A percentile compares a stretch with the other conserved stretches of the same genome.
phyloP scores from a whole-genome alignment of 1,140 invertebrate genomes.

The silkworm (Bombyx mori) region DNA sequence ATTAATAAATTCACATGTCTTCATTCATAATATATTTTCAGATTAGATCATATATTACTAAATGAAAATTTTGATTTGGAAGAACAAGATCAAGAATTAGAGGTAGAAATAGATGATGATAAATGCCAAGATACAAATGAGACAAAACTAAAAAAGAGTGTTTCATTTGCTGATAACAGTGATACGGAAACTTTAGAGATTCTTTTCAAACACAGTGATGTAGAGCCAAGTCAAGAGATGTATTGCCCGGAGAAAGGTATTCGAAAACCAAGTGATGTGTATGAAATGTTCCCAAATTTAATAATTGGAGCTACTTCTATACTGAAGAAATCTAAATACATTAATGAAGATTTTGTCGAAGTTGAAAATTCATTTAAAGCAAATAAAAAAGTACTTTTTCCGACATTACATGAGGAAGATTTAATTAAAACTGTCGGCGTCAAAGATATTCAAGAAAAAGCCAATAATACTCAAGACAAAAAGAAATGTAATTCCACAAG shows the following conservation, averaged over 20 bases:
- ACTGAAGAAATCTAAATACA: constrained; percentile 55
- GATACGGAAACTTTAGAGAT: constrained; percentile 48
- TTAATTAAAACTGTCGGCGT: constrained; percentile 33
- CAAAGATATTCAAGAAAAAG: constrained; percentile 49
- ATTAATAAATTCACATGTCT: too few species aligned
- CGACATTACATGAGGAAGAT: constrained; percentile 5
- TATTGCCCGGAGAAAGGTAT: constrained; percentile 42
- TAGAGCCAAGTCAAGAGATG: constrained; percentile 22
- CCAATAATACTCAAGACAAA: constrained; percentile 13
- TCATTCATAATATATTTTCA: constrained; percentile 16
- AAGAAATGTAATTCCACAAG: constrained; percentile 23
- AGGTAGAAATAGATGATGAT: constrained; percentile 12
- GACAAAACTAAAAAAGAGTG: constrained; percentile 33
- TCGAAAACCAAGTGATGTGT: constrained; percentile 58
- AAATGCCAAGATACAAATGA: constrained; percentile 9
- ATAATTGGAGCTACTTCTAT: constrained; percentile 51
- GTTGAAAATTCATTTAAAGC: constrained; percentile 1
- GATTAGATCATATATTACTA: constrained; percentile 44
- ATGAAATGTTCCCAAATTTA: constrained; percentile 36
- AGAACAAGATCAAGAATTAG: too few species aligned
- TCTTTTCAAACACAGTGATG: constrained; percentile 49
- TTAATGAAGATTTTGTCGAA: background rate
- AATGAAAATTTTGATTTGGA: constrained; percentile 21
- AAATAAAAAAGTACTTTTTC: constrained; percentile 1
- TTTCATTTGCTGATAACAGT: constrained; percentile 58